Evolutionary conservation across 2,113 vertebrate species (phyloP).

Genomic region (Lagenorhynchus albirostris): DNA sequence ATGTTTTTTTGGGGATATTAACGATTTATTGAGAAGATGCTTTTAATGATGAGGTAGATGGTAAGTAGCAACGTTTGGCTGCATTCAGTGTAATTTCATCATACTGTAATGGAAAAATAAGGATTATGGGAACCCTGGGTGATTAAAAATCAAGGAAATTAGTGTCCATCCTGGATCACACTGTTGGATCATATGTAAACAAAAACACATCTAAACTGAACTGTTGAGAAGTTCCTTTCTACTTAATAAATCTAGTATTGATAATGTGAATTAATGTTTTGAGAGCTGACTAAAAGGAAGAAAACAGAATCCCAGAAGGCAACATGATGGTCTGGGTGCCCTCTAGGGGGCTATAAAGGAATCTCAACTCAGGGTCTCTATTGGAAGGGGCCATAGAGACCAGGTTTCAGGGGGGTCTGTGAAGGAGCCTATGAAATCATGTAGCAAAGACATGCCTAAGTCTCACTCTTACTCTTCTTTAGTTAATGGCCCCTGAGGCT

Average conservation of each 20-base stretch:
- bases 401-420: background rate
- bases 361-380: background rate
- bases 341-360: slow-evolving; percentile 48
- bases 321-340: slow-evolving; percentile 35
- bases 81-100: background rate
- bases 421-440: background rate
- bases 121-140: background rate
- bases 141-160: slow-evolving; percentile 6
- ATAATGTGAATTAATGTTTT: background rate
- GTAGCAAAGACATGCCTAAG: background rate
- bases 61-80: background rate
- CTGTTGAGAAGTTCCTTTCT: background rate
- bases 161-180: background rate
- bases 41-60: background rate
- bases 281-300: background rate
- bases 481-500: background rate
- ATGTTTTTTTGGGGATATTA: background rate
- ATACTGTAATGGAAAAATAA: background rate
- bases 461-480: background rate
- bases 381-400: background rate
- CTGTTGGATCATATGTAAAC: background rate
- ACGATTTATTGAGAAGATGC: background rate
- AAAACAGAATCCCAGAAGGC: slow-evolving; percentile 10
- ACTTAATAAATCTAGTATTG: background rate
- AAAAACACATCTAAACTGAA: background rate